These are phyloP conservation scores for Noctua pronuba DNA, from an alignment of 2,888 invertebrate species.

Conservation along the genomic window DNA sequence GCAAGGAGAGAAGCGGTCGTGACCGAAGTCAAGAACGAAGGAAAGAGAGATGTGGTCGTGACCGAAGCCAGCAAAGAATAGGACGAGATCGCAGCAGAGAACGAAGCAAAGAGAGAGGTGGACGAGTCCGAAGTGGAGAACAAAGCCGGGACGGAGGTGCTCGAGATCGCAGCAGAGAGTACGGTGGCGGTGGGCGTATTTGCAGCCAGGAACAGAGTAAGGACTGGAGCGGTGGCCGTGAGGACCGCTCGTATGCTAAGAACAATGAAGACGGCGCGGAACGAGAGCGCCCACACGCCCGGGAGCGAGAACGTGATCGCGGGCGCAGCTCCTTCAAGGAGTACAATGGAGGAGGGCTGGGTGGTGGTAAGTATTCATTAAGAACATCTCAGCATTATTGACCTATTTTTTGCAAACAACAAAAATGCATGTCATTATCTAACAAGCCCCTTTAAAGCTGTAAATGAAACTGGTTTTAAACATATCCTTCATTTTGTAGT, in stretches of 20 bases:
- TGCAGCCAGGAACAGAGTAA: constrained; percentile 53
- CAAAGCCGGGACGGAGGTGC: constrained; percentile 3
- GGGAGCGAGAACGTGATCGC: constrained; percentile 67
- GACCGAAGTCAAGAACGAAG: constrained; percentile 10
- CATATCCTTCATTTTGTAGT: background rate
- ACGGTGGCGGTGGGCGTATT: background rate
- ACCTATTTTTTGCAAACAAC: background rate
- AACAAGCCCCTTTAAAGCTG: background rate
- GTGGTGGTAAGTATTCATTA: constrained; percentile 72
- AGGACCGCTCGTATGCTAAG: constrained; percentile 15
- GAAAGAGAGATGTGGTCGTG: background rate
- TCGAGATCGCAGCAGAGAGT: constrained; percentile 21
- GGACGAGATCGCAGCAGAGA: constrained; percentile 11
- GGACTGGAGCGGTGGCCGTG: constrained; percentile 40
- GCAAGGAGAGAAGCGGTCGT: background rate
- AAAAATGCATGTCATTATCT: background rate
- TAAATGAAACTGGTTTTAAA: background rate
- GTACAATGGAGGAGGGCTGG: constrained; percentile 78
- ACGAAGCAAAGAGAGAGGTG: constrained; percentile 3
- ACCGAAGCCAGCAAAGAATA: constrained; percentile 15
- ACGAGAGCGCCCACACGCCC: constrained; percentile 39
- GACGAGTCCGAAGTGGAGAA: constrained; percentile 2
- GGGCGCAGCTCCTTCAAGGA: constrained; percentile 74
- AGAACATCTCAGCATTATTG: background rate
- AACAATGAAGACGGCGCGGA: constrained; percentile 31